These are phyloP conservation scores for Pygmarrhopalites habei DNA, from an alignment of 1,140 invertebrate genomes.

Conservation along the genomic window DNA sequence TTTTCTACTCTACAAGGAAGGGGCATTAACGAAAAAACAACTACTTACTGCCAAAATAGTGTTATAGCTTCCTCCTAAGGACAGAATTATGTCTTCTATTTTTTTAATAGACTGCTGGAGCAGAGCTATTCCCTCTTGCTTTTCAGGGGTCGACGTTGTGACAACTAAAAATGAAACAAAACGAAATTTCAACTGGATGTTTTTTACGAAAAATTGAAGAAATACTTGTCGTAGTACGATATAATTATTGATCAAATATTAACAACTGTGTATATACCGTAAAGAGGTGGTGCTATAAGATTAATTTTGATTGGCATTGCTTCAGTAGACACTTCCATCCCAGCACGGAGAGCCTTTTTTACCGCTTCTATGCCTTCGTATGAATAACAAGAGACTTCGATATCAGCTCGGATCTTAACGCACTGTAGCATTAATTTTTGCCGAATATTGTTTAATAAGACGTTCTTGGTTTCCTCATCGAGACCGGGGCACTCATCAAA, in stretches of 20 bases:
- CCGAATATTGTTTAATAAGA: conserved; percentile 89
- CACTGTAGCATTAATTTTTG: conserved; percentile 94
- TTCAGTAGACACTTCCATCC: conserved; percentile 83
- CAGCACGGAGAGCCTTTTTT: conserved; percentile 83
- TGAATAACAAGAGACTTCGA: conserved; percentile 96
- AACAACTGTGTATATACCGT: conserved; percentile 68
- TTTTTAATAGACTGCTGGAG: conserved; percentile 81
- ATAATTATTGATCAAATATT: neutral
- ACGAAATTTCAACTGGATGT: conserved; percentile 9
- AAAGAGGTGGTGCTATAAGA: conserved; percentile 94
- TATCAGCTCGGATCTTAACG: conserved; percentile 94
- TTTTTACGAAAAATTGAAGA: neutral
- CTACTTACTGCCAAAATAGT: conserved; percentile 45
- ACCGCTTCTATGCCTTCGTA: conserved; percentile 99
- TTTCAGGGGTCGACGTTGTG: conserved; percentile 95
- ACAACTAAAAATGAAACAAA: conserved; percentile 62
- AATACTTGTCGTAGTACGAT: neutral
- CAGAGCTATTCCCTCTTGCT: conserved; percentile 81
- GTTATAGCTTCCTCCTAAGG: conserved; percentile 82
- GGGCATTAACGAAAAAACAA: neutral
- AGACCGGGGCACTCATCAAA: conserved; percentile 95
- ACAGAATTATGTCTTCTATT: conserved; percentile 74
- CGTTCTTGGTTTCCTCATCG: conserved; percentile 84
- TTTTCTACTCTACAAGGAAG: neutral
- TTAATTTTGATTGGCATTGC: conserved; percentile 98